A percentile compares a stretch with the other conserved stretches of the same genome.
Conservation (phyloP, 2,113 vertebrate genomes). For the Penelope pileata region DNA sequence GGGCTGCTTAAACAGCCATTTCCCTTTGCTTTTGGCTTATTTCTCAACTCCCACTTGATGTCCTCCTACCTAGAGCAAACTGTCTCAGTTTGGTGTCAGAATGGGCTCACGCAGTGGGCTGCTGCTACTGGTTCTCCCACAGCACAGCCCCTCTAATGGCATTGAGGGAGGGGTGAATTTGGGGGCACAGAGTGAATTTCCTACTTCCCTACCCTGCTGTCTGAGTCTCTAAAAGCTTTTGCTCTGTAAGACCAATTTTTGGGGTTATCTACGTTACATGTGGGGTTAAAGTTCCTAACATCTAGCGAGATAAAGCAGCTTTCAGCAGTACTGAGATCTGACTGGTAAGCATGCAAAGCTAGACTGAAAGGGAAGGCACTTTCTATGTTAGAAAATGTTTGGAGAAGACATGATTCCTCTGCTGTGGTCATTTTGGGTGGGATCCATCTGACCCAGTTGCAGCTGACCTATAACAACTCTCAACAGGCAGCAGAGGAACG, state of each 20-base stretch:
- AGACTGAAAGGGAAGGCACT: not conserved
- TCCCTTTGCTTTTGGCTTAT: not conserved
- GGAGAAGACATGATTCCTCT: not conserved
- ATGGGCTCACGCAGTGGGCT: not conserved
- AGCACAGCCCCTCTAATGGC: not conserved
- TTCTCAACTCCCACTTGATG: not conserved
- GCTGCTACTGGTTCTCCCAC: not conserved
- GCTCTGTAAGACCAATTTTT: not conserved
- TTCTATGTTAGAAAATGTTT: not conserved
- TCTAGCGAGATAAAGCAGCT: not conserved
- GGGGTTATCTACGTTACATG: not conserved
- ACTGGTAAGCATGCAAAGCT: not conserved
- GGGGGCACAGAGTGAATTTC: not conserved
- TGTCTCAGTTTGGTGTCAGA: not conserved
- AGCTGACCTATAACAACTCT: not conserved
- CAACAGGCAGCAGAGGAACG: not conserved
- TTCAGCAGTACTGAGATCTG: not conserved
- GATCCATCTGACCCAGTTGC: not conserved
- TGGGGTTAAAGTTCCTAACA: not conserved
- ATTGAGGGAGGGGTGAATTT: not conserved
- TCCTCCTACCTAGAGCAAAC: not conserved
- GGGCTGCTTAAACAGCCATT: not conserved
- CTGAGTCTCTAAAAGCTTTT: not conserved
- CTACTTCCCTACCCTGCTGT: not conserved
- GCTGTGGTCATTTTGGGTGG: not conserved